Evolutionary conservation across 2,888 invertebrate species (phyloP).

Genomic region (Scaptomyza parva): DNA sequence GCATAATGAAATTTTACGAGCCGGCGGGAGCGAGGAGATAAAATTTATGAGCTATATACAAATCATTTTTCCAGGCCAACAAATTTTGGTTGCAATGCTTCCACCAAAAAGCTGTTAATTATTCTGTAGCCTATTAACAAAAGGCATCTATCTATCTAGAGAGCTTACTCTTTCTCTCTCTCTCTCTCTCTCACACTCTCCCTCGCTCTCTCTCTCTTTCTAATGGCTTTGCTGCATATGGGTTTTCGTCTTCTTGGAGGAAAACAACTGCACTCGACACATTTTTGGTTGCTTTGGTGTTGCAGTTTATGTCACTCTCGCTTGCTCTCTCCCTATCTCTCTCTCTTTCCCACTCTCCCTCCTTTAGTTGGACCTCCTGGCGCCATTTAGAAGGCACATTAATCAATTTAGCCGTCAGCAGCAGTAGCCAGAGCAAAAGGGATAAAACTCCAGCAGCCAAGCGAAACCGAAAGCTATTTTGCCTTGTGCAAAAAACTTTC

Average conservation of each 20-base stretch:
- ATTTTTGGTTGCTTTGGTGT: constrained; percentile 32
- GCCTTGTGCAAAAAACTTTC: constrained; percentile 16
- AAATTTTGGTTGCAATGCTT: constrained; percentile 53
- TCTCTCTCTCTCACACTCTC: not conserved
- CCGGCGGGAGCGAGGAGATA: constrained; percentile 47
- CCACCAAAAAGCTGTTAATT: constrained; percentile 62
- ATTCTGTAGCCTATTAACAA: constrained; percentile 71
- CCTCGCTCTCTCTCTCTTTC: too few relatives aligned
- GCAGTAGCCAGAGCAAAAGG: constrained; percentile 27
- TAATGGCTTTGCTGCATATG: constrained; percentile 11
- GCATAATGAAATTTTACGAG: constrained; percentile 74
- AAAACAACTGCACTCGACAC: constrained; percentile 71
- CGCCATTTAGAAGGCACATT: constrained; percentile 77
- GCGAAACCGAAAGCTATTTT: constrained; percentile 72
- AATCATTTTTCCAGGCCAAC: constrained; percentile 65
- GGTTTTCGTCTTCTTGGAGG: constrained; percentile 3
- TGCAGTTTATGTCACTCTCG: constrained; percentile 58
- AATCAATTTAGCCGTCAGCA: constrained; percentile 73
- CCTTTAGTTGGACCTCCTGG: constrained; percentile 45
- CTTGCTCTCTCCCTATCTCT: constrained; percentile 19
- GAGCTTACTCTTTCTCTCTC: too few relatives aligned
- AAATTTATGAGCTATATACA: constrained; percentile 65
- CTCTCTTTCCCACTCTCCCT: too few relatives aligned
- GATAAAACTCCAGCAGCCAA: constrained; percentile 54
- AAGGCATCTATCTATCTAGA: constrained; percentile 22